phyloP scores from a whole-genome alignment of 2,113 vertebrate species.

The Lepisosteus osseus region DNA sequence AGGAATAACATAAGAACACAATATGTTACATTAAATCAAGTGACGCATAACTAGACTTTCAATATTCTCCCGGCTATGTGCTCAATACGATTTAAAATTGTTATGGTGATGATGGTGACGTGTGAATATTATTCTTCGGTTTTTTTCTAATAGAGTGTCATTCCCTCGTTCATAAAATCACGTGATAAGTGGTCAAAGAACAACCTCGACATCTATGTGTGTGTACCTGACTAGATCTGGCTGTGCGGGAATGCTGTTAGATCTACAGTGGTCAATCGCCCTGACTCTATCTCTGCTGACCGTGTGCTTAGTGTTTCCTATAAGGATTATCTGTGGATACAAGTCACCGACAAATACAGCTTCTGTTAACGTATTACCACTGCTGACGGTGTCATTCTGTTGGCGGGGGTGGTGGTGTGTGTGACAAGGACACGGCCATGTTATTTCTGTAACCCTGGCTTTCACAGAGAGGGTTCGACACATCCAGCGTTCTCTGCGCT shows the following conservation, averaged over 20 bases:
- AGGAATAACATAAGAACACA: no score
- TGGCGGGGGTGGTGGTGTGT: not conserved
- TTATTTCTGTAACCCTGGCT: no score
- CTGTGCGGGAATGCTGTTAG: not conserved
- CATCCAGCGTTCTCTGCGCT: not conserved
- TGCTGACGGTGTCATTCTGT: not conserved
- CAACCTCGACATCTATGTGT: no score
- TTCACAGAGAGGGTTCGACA: slow-evolving; percentile 6
- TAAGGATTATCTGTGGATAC: not conserved
- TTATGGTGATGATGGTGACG: no score
- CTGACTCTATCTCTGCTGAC: not conserved
- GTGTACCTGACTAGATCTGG: not conserved
- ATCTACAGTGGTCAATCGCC: not conserved
- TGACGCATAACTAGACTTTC: no score
- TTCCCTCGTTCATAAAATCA: no score
- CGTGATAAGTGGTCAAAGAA: no score
- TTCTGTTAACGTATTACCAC: not conserved
- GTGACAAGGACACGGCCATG: not conserved
- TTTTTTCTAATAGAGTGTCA: no score
- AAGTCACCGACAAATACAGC: not conserved
- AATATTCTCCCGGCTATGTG: no score
- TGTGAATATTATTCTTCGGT: no score
- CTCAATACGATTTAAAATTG: no score
- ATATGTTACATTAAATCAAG: no score
- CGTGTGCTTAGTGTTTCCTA: not conserved